These are phyloP conservation scores for Scrobipalpa costella DNA, from an alignment of 2,888 invertebrate species.

Conservation along the genomic window DNA sequence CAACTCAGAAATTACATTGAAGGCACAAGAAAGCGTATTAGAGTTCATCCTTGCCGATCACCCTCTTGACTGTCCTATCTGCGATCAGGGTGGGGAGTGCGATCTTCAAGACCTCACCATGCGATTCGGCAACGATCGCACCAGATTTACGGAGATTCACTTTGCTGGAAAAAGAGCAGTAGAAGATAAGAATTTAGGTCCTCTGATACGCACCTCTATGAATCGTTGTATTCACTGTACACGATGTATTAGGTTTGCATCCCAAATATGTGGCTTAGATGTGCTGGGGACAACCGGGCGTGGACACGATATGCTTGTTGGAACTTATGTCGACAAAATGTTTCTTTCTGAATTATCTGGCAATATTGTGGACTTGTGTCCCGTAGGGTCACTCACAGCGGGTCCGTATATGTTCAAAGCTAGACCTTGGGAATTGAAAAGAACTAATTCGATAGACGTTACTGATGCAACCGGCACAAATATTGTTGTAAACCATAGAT, in stretches of 20 bases:
- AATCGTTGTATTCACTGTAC: conserved; percentile 99
- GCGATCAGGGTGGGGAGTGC: conserved; percentile 98
- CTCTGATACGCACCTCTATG: conserved; percentile 98
- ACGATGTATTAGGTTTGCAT: conserved; percentile 97
- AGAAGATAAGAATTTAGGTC: conserved; percentile 98
- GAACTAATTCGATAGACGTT: conserved; percentile 78
- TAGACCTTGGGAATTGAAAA: conserved; percentile 97
- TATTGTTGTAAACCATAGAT: conserved; percentile 60
- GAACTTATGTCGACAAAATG: conserved; percentile 98
- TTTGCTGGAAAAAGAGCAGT: conserved; percentile 96
- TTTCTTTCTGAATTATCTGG: conserved; percentile 98
- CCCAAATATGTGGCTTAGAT: conserved; percentile 98
- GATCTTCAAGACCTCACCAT: conserved; percentile 98
- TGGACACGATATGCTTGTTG: conserved; percentile 97
- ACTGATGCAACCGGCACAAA: conserved; percentile 74
- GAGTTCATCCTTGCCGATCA: conserved; percentile 98
- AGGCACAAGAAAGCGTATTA: conserved; percentile 90
- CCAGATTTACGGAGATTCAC: conserved; percentile 94
- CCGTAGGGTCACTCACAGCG: conserved; percentile 98
- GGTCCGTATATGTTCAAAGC: conserved; percentile 98
- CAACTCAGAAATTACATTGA: conserved; percentile 90
- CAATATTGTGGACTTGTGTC: conserved; percentile 99
- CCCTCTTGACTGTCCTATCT: conserved; percentile 99
- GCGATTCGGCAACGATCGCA: conserved; percentile 97
- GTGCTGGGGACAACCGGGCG: conserved; percentile 96